Evolutionary conservation across 1,140 invertebrate genomes (phyloP).

Genomic region (Atopsyche davidsoni): DNA sequence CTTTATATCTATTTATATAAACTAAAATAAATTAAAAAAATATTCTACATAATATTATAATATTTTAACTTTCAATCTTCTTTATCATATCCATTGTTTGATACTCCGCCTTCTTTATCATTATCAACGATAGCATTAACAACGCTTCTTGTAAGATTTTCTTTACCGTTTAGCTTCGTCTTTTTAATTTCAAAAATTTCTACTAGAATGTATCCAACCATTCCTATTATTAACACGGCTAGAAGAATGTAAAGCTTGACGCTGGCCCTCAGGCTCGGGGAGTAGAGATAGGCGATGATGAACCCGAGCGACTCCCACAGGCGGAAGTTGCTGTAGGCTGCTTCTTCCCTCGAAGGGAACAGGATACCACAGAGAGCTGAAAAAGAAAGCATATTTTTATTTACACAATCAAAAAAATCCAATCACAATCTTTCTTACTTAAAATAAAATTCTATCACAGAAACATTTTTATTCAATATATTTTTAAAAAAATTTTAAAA

Average conservation of each 20-base stretch:
- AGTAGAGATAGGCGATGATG: slow-evolving; percentile 76
- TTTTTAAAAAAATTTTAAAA: no score
- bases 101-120: not conserved
- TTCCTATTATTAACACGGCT: slow-evolving; percentile 63
- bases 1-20: no score
- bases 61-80: slow-evolving; percentile 16
- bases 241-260: slow-evolving; percentile 73
- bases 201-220: slow-evolving; percentile 53
- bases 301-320: slow-evolving; percentile 88
- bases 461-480: no score
- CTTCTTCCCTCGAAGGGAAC: slow-evolving; percentile 79
- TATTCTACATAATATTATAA: no score
- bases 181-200: slow-evolving; percentile 16
- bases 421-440: no score
- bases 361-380: slow-evolving; percentile 80
- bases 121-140: not conserved
- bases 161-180: slow-evolving; percentile 3
- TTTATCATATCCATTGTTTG: slow-evolving; percentile 20
- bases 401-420: not conserved
- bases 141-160: no score
- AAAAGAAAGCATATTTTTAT: slow-evolving; percentile 30
- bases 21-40: no score
- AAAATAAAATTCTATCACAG: no score
- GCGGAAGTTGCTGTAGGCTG: slow-evolving; percentile 88
- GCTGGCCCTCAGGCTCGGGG: slow-evolving; percentile 69